phyloP scores from a whole-genome alignment of 30 jellyfish, hydroid and myxozoan species.

The Calvadosia cruxmelitensis region DNA sequence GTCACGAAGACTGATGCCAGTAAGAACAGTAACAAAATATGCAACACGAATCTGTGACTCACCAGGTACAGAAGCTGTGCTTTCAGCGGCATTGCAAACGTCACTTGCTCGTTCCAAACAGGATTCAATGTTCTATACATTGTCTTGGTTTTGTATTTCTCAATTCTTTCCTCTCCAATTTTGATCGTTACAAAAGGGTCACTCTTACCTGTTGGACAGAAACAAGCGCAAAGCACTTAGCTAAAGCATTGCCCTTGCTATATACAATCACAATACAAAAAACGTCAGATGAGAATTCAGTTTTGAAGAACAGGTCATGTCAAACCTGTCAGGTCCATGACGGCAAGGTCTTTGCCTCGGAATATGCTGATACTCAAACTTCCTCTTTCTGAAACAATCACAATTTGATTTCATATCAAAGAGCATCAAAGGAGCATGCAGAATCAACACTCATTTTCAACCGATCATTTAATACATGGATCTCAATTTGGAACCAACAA shows the following conservation, averaged over 20 bases:
- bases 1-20: too few species aligned
- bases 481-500: too few species aligned
- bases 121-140: slow-evolving; percentile 89
- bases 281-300: too few species aligned
- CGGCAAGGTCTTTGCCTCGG: slow-evolving; percentile 77
- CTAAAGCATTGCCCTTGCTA: too few species aligned
- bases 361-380: slow-evolving; percentile 53
- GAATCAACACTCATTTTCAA: too few species aligned
- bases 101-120: slow-evolving; percentile 97
- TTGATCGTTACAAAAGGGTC: slow-evolving; percentile 81
- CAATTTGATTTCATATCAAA: background rate
- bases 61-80: background rate
- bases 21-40: too few species aligned
- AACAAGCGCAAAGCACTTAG: background rate
- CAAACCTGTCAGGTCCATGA: slow-evolving; percentile 80
- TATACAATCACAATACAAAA: too few species aligned
- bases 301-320: background rate
- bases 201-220: slow-evolving; percentile 54
- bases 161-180: slow-evolving; percentile 73
- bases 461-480: too few species aligned
- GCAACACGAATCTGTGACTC: too few species aligned
- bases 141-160: slow-evolving; percentile 59
- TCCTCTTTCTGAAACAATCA: slow-evolving; percentile 61
- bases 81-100: slow-evolving; percentile 87
- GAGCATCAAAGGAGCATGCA: background rate